Evolutionary conservation across 2,797 vertebrate genomes (phyloP).

Genomic region (Pangasius larnaudii): DNA sequence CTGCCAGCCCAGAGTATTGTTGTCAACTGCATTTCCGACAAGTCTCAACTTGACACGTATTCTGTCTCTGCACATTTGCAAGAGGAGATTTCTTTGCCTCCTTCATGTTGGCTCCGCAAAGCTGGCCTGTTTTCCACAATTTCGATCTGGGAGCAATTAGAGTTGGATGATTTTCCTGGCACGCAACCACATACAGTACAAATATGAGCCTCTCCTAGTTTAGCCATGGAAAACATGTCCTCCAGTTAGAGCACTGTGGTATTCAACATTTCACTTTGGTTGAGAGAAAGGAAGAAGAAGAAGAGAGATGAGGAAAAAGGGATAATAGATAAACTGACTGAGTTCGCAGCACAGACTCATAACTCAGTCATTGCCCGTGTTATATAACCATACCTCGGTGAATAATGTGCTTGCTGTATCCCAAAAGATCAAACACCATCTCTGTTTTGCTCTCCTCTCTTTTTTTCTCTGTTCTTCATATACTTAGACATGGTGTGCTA

Average conservation of each 20-base stretch:
- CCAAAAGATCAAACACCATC: conserved; percentile 61
- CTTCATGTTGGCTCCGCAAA: conserved; percentile 37
- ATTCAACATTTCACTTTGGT: conserved; percentile 3
- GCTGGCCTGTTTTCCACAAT: conserved; percentile 33
- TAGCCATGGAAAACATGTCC: conserved; percentile 30
- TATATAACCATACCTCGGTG: conserved; percentile 55
- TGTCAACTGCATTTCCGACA: conserved; percentile 40
- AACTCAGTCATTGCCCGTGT: conserved; percentile 44
- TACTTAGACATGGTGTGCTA: conserved; percentile 1
- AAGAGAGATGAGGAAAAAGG: conserved; percentile 14
- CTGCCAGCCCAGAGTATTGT: conserved; percentile 25
- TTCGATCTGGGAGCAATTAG: conserved; percentile 56
- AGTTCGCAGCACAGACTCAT: conserved; percentile 30
- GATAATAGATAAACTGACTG: conserved; percentile 14
- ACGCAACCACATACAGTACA: conserved; percentile 53
- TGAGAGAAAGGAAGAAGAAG: conserved; percentile 1
- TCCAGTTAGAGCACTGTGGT: conserved; percentile 22
- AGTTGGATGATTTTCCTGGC: conserved; percentile 49
- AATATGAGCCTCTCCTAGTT: conserved; percentile 45
- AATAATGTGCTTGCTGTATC: conserved; percentile 53
- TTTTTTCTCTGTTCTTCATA: conserved; percentile 9
- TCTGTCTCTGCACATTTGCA: conserved; percentile 21
- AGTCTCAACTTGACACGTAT: conserved; percentile 27
- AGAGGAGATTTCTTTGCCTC: conserved; percentile 36
- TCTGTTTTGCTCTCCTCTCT: conserved; percentile 21